Evolutionary conservation across 23 tunicate genomes (phyloP), one percentile per base, ranked within the genome.

Genomic region (Halocynthia aurantium): DNA sequence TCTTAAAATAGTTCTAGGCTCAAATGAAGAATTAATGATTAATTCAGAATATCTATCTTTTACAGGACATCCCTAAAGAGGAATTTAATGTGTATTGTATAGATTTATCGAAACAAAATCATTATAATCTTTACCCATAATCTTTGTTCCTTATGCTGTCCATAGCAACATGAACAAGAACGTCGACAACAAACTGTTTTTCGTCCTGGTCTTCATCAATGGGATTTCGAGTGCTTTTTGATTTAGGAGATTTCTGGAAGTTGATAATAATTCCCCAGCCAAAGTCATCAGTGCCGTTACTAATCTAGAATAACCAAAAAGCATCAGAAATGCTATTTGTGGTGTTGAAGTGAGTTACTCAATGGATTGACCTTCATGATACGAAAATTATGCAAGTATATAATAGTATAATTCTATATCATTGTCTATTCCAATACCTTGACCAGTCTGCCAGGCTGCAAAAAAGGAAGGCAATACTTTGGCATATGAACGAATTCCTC

Each of bases 261-360:
- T 81, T 93, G 60, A 93, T 86, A 31, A 93, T 85, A 44, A 87
- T 83, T 22, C 98, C 98, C 98, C 94, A 93, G 10, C 98, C 98
- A 76, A 93, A 93, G 7, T 87, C 93, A 50, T 93, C 89, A 6
- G 76, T 72, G 4, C 94, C 94, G 80, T 86, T 82, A 10, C 84
- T 78, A 7, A 93, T 84, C 93, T 87, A 22, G 12, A 76, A 67
- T 17, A 31, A 21, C n/a, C 50, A 5, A 68, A 71, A 7, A 52
- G 52, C 56, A 49, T 52, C 2, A 51, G 0, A 20, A 0, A 65
- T 65, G 70, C 70, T 49, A 49, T 65, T 9, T 10, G 15, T 65
- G 22, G 6, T 9, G 31, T 49, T 58, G 2, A 58, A 58, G 62
- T 57, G 62, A 57, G 11, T 17, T 21, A 11, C 19, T 67, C 72